A percentile compares a stretch with the other conserved stretches of the same genome.
These are phyloP conservation scores for Clarias platycephalus DNA, from an alignment of 2,797 vertebrate genomes.

Conservation along the genomic window DNA sequence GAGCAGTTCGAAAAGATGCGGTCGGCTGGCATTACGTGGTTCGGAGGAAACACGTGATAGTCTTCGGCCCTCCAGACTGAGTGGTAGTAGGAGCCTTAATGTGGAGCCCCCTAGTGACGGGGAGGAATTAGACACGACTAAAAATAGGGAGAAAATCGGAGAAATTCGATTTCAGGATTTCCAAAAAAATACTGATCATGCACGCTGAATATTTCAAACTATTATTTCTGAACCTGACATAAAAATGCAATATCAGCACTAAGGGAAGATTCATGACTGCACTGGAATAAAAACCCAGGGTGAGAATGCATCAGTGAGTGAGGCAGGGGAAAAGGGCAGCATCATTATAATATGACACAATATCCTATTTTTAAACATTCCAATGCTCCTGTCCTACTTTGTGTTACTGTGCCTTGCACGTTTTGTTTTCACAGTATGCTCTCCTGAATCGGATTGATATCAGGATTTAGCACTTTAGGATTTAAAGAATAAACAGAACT, in stretches of 20 bases:
- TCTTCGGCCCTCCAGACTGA: no score
- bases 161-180: neutral
- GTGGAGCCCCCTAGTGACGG: no score
- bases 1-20: no score
- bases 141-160: no score
- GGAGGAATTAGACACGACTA: no score
- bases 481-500: neutral
- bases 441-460: neutral
- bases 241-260: neutral
- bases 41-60: no score
- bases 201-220: neutral
- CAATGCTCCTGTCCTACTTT: constrained; percentile 2
- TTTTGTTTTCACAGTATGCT: neutral
- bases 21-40: no score
- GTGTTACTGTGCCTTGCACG: neutral
- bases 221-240: neutral
- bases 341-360: neutral
- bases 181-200: neutral
- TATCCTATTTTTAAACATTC: constrained; percentile 4
- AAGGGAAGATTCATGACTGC: neutral
- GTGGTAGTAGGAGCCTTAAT: no score
- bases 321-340: neutral
- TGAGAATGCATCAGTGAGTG: neutral
- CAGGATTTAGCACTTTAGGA: no score
- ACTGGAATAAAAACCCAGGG: neutral